Evolutionary conservation across 92 coral and sea anemone species (phyloP).

Genomic region (Epizoanthus rinbou): DNA sequence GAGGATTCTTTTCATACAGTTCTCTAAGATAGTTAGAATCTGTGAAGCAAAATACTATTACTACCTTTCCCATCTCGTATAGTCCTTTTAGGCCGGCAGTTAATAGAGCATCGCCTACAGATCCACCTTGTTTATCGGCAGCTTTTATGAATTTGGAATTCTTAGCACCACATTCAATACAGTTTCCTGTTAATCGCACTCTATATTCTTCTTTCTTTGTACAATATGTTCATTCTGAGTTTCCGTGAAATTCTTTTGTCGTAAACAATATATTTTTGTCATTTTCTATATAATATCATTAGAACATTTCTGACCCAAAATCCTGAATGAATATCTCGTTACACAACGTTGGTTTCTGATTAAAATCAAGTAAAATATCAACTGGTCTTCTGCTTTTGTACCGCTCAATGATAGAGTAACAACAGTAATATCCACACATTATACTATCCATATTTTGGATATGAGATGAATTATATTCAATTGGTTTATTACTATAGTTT

Average conservation of each 20-base stretch:
- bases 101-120: not conserved
- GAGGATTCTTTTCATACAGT: too few species aligned
- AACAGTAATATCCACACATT: constrained; percentile 38
- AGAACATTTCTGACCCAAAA: not conserved
- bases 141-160: not conserved
- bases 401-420: not conserved
- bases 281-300: not conserved
- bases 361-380: constrained; percentile 1
- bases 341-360: not conserved
- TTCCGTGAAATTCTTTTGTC: not conserved
- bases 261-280: not conserved
- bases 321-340: not conserved
- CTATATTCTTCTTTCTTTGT: not conserved
- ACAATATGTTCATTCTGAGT: not conserved
- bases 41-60: too few species aligned
- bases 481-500: constrained; percentile 11
- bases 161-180: not conserved
- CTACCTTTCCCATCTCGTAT: too few species aligned
- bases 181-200: not conserved
- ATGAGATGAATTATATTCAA: not conserved
- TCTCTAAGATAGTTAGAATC: too few species aligned
- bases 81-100: too few species aligned
- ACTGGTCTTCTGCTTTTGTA: not conserved
- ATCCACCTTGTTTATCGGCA: not conserved
- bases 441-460: not conserved